Evolutionary conservation across 2,888 invertebrate genomes (phyloP).

Genomic region (Phania funesta): DNA sequence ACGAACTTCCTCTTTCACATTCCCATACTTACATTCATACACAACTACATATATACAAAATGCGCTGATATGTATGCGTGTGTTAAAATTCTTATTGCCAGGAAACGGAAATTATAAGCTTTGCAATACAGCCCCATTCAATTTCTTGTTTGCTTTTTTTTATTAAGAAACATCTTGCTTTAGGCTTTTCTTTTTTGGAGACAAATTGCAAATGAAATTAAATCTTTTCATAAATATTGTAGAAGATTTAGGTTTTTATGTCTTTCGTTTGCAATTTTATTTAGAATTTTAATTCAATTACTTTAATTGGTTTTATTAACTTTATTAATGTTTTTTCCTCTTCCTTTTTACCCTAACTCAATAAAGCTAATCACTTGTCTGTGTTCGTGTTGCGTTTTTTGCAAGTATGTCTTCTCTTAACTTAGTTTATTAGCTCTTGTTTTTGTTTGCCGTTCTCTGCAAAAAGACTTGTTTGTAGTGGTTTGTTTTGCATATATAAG

Average conservation of each 20-base stretch:
- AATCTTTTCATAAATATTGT: background rate
- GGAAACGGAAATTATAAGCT: conserved; percentile 48
- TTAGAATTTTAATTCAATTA: conserved; percentile 25
- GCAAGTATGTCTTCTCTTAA: conserved; percentile 24
- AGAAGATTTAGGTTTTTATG: background rate
- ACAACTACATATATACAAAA: background rate
- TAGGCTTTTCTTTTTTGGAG: background rate
- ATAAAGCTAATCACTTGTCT: background rate
- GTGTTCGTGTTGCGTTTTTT: background rate
- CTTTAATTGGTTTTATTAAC: conserved; percentile 10
- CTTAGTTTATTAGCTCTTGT: conserved; percentile 10
- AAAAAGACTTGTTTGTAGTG: background rate
- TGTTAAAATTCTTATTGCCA: background rate
- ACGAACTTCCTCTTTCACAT: background rate
- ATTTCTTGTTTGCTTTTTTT: background rate
- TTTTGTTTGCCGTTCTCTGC: background rate
- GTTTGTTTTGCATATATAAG: background rate
- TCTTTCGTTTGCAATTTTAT: background rate
- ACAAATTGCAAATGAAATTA: background rate
- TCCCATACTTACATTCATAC: background rate
- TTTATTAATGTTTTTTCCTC: background rate
- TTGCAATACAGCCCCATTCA: background rate
- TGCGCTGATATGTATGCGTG: background rate
- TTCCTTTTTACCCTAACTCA: background rate
- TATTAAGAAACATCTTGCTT: background rate